Base-by-base conservation (phyloP, 2,113 vertebrate genomes). In the Phoenicopterus ruber region DNA sequence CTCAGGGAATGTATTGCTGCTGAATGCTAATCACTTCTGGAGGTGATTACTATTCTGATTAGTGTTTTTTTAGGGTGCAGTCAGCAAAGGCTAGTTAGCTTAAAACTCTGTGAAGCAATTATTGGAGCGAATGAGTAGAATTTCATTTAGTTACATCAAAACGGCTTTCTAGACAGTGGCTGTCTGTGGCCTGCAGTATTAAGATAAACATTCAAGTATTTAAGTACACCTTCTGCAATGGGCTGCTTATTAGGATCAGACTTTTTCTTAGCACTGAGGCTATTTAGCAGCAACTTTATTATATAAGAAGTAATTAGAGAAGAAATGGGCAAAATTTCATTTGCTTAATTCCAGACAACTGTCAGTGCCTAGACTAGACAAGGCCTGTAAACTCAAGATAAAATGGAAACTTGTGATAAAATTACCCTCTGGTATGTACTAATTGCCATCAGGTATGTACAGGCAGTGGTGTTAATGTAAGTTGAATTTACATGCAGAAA, bases 131-230 rank as follows among this genome's bases (percentile, higher is more conserved):
- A 91, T 90, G 61, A 94, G 55, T 87, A 97, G 74, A 97, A 83
- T 88, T 97, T 94, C n/a, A 96, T 97, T 97, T 96, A 96, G 67
- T 81, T 95, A 96, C 94, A 97, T 96, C 67, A 88, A 96, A 98
- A 94, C 65, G 90, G 95, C 85, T 84, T 97, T 89, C 72, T 92
- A 90, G 86, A 93, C 76, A 71, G 91, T 69, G 54, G 8, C 13
- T 57, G 36, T 40, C 83, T 87, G 66, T 94, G 85, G 96, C 63
- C 95, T 97, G 94, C 86, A 98, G 67, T 88, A 91, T 70, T 94
- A 96, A 97, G 97, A 97, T 97, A 97, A 98, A 97, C 83, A 86
- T 46, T 38, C 46, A 76, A 59, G 83, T 87, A 93, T 91, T 98
- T 95, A 97, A 96, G 66, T 90, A 87, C 46, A 84, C 90, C 49